Base-by-base conservation (phyloP, 2,113 vertebrate genomes). In the Tapirus terrestris region DNA sequence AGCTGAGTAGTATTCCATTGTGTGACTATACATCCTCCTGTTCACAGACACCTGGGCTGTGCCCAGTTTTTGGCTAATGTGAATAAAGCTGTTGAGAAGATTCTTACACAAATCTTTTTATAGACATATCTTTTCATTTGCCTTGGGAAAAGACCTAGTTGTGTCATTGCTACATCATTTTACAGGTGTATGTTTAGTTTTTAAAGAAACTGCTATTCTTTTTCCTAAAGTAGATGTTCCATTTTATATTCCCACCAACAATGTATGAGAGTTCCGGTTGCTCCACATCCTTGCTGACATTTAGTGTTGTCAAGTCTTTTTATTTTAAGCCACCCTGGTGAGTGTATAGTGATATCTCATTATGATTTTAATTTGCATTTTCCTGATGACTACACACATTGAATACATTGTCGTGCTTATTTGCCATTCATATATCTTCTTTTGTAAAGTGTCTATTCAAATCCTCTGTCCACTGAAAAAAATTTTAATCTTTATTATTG, bases 291-390 rank as follows among this genome's bases (percentile, higher is more conserved):
- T 82, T 77, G 45, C 56, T 48, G 23, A 61, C 23, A 43, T 92
- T 84, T 94, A 80, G 33, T 67, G 17, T 60, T 89, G 39, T 84
- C n/a, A 45, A 45, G 53, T 33, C 39, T 27, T 72, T 95, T 96
- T 48, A 58, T 76, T 60, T 89, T 89, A 93, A 94, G n/a, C 3
- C 48, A 75, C 33, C 25, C 29, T 89, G 27, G 20, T 87, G 36
- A 58, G 48, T 31, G 25, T 36, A 39, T 25, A 68, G 21, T 65
- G 61, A 48, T 25, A 76, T 53, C 23, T 89, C 18, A n/a, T 18
- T 70, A 68, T 80, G 61, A 33, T 63, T 95, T 75, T 90, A 67
- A 67, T 89, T 36, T 89, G 61, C 45, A 36, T 63, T 91, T 97
- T 93, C 10, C 67, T 56, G 8, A n/a, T 92, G 51, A 83, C 25